Evolutionary conservation across 2,113 vertebrate species (phyloP), one percentile per base, ranked within the genome.

Genomic region (Petrocephalus zakoni): DNA sequence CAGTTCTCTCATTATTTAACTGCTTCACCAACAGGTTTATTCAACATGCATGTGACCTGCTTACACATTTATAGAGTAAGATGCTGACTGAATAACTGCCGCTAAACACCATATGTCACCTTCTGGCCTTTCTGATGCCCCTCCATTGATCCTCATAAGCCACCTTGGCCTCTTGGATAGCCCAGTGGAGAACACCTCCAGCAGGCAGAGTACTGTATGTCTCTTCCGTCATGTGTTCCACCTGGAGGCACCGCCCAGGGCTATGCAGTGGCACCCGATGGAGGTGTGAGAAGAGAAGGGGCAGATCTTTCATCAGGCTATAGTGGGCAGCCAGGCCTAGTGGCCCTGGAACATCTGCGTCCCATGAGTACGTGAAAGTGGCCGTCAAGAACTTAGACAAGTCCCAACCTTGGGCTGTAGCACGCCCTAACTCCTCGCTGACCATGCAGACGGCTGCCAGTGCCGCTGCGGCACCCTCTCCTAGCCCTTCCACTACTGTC

Each of bases 271-370:
- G 90, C 89, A 96, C 90, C 13, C 89, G 88, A 37, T 96, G 95
- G 4, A 96, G 92, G 89, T 95, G 96, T 0, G 95, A 96, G 92
- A 96, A 96, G 21, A 96, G 94, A 91, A 94, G 87, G 1, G 93
- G 91, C 13, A 96, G 84, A 88, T 96, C 95, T 0, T 72, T 64
- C 8, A 93, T 91, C 56, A 96, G 92, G 1, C 2, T 90, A 92
- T 96, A 96, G 51, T 91, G 91, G 85, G 94, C 90, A 2, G 93
- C 93, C 34, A 96, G 93, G 53, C 92, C 91, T 64, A 96, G 91
- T 86, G 94, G 92, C 0, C 72, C 84, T 29, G 96, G 95, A 17
- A 96, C 91, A 82, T 96, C 94, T 0, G 88, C 88, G n/a, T 94
- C 92, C n/a, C 93, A 85, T 0, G 93, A 95, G 90, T 96, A 93